A percentile compares a stretch with the other conserved stretches of the same genome.
Evolutionary conservation across 2,797 vertebrate genomes (phyloP).

Genomic region (Clangula hyemalis): DNA sequence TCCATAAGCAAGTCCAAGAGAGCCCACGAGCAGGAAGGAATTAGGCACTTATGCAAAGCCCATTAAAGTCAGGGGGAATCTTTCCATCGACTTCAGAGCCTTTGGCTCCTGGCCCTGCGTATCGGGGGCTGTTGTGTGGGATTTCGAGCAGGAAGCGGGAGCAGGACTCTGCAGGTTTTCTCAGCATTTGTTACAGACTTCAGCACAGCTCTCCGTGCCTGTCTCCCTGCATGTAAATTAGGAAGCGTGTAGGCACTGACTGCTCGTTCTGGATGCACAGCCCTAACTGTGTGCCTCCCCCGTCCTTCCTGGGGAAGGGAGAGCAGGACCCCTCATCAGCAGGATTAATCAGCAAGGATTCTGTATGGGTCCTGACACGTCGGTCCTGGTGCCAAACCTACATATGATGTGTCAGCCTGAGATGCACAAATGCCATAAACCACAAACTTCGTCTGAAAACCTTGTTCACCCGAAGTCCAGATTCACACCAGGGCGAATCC

Average conservation of each 20-base stretch:
- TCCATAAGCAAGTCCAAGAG: slow-evolving; percentile 14
- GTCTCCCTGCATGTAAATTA: background rate
- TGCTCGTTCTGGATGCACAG: background rate
- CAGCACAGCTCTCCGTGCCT: background rate
- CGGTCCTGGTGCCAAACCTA: background rate
- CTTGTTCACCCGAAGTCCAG: background rate
- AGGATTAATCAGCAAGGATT: background rate
- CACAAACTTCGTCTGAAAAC: background rate
- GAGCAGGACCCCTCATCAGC: background rate
- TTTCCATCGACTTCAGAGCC: slow-evolving; percentile 27
- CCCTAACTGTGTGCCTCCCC: background rate
- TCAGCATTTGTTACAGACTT: background rate
- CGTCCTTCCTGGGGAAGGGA: background rate
- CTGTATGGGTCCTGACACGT: background rate
- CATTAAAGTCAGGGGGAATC: slow-evolving; percentile 32
- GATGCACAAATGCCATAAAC: background rate
- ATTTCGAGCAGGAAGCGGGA: slow-evolving; percentile 33
- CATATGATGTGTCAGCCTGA: rapidly evolving
- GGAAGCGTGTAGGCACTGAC: background rate
- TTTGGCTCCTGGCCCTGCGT: slow-evolving; percentile 15
- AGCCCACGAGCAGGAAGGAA: slow-evolving; percentile 53
- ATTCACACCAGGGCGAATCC: rapidly evolving
- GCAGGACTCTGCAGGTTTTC: slow-evolving; percentile 13
- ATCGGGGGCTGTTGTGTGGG: background rate
- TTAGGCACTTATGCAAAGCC: slow-evolving; percentile 39